Conservation (phyloP, 2,888 invertebrate genomes). For the Galerucella nymphaeae region DNA sequence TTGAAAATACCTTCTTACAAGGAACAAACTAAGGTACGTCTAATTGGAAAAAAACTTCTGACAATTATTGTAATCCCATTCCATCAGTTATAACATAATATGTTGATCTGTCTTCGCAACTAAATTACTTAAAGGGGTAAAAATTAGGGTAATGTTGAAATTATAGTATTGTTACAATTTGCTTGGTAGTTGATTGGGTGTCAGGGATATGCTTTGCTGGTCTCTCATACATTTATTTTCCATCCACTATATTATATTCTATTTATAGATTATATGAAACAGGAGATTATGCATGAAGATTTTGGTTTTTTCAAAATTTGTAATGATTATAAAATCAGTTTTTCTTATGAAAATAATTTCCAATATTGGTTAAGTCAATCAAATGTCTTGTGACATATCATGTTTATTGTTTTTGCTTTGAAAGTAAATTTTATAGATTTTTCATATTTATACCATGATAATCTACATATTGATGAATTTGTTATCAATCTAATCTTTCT, state of each 20-base stretch:
- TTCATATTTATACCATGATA: too few species aligned
- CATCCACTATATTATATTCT: background rate
- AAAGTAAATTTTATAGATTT: too few species aligned
- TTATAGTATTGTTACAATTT: background rate
- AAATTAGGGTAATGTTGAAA: background rate
- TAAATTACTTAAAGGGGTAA: background rate
- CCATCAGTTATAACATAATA: background rate
- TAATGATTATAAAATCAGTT: too few species aligned
- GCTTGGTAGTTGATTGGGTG: background rate
- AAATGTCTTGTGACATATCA: too few species aligned
- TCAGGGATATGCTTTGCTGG: background rate
- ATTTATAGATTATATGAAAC: background rate
- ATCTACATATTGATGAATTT: too few species aligned
- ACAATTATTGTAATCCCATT: too few species aligned
- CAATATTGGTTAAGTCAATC: too few species aligned
- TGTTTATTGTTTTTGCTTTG: too few species aligned
- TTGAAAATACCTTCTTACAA: slow-evolving; percentile 43
- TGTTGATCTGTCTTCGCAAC: background rate
- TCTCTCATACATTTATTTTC: background rate
- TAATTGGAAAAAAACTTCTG: background rate
- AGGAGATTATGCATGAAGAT: background rate
- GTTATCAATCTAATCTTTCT: too few species aligned
- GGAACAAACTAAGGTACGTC: slow-evolving; percentile 62
- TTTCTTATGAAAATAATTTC: too few species aligned
- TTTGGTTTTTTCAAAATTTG: too few species aligned